Evolutionary conservation across 2,113 vertebrate genomes (phyloP).

Genomic region (Vanacampus margaritifer): DNA sequence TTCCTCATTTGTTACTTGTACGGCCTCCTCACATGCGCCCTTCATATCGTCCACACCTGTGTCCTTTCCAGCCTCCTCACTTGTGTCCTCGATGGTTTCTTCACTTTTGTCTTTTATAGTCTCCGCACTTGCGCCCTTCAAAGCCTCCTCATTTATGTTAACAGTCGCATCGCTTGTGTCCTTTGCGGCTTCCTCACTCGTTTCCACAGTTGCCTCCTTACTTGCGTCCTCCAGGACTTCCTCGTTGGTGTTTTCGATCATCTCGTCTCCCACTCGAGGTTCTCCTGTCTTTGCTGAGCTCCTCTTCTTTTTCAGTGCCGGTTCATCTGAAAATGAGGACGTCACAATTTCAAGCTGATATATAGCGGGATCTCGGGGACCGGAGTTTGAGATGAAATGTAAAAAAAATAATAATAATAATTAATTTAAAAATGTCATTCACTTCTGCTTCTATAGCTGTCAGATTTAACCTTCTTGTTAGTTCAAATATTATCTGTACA

Average conservation of each 20-base stretch:
- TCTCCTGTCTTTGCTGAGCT: slow-evolving; percentile 27
- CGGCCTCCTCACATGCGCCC: not conserved
- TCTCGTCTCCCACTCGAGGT: not conserved
- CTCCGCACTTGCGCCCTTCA: not conserved
- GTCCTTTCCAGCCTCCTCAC: not conserved
- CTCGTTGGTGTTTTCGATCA: not conserved
- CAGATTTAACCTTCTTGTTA: too few relatives aligned
- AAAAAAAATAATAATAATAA: too few relatives aligned
- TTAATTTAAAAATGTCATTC: too few relatives aligned
- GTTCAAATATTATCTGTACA: too few relatives aligned
- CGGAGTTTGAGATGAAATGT: not conserved
- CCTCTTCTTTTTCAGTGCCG: slow-evolving; percentile 58
- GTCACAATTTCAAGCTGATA: not conserved
- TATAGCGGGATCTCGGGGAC: not conserved
- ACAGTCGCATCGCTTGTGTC: not conserved
- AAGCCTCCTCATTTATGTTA: not conserved
- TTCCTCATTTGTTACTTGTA: not conserved
- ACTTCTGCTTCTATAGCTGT: too few relatives aligned
- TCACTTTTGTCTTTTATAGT: not conserved
- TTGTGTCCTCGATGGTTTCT: not conserved
- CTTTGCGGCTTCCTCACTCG: not conserved
- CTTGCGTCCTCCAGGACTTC: not conserved
- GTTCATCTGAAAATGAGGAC: slow-evolving; percentile 39
- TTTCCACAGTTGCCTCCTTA: not conserved
- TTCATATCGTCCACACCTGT: not conserved